phyloP scores from a whole-genome alignment of 2,888 invertebrate genomes.

The Cephus spinipes region DNA sequence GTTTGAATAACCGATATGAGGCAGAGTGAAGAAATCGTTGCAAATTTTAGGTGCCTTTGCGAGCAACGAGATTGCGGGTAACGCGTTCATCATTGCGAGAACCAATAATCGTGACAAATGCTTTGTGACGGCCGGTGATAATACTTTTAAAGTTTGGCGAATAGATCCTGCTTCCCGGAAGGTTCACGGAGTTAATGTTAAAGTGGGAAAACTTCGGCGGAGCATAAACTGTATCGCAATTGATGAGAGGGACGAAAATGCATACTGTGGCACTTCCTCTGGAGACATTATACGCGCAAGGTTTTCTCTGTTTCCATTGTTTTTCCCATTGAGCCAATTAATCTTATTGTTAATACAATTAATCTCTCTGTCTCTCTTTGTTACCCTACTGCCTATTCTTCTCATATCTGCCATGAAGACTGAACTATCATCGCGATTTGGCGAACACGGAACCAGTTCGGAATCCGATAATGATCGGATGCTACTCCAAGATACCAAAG shows the following conservation, averaged over 20 bases:
- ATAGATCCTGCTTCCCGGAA: slow-evolving; percentile 77
- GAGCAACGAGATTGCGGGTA: slow-evolving; percentile 79
- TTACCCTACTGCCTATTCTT: not conserved
- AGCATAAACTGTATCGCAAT: slow-evolving; percentile 80
- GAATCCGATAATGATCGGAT: slow-evolving; percentile 74
- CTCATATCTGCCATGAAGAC: slow-evolving; percentile 66
- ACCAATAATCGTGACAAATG: slow-evolving; percentile 72
- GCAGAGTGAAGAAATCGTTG: no score
- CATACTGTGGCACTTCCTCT: slow-evolving; percentile 88
- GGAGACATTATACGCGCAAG: slow-evolving; percentile 76
- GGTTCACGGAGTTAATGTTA: slow-evolving; percentile 79
- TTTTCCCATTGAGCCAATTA: no score
- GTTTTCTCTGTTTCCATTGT: slow-evolving; percentile 13
- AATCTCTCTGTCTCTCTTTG: not conserved
- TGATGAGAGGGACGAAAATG: slow-evolving; percentile 77
- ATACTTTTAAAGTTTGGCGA: slow-evolving; percentile 81
- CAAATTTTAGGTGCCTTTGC: slow-evolving; percentile 65
- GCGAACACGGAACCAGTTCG: slow-evolving; percentile 68
- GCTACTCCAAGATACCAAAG: slow-evolving; percentile 74
- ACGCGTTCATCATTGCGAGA: slow-evolving; percentile 72
- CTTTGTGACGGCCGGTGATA: slow-evolving; percentile 82
- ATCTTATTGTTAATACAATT: not conserved
- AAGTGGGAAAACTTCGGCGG: slow-evolving; percentile 83
- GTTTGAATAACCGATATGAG: not conserved
- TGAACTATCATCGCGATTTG: slow-evolving; percentile 74